Evolutionary conservation across 2,113 vertebrate species (phyloP).

Genomic region (Puntigrus tetrazona): DNA sequence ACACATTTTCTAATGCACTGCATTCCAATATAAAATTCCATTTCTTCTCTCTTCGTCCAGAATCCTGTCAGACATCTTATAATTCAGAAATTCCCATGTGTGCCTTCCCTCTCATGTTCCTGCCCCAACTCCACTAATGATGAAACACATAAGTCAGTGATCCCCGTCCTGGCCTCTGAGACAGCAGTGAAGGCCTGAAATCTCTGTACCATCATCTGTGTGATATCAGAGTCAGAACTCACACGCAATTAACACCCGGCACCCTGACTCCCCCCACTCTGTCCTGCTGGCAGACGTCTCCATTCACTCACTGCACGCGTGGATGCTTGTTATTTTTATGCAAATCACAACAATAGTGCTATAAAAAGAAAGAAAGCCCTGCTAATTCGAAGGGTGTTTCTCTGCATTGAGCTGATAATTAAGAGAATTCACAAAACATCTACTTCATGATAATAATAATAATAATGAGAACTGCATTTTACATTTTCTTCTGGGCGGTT

Average conservation of each 20-base stretch:
- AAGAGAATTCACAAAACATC: constrained; percentile 34
- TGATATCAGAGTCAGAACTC: constrained; percentile 67
- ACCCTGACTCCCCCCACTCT: constrained; percentile 58
- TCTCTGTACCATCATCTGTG: constrained; percentile 51
- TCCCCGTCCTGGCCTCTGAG: background rate
- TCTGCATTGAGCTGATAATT: constrained; percentile 71
- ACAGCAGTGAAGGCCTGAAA: constrained; percentile 19
- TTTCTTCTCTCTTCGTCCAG: background rate
- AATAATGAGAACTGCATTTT: background rate
- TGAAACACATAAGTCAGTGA: constrained; percentile 12
- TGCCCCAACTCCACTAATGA: constrained; percentile 12
- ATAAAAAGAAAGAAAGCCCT: constrained; percentile 48
- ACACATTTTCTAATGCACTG: background rate
- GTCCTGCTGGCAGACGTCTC: constrained; percentile 59
- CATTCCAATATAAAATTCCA: background rate
- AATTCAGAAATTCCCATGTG: constrained; percentile 17
- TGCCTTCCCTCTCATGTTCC: constrained; percentile 20
- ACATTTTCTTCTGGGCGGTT: background rate
- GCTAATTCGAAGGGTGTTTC: constrained; percentile 65
- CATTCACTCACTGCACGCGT: constrained; percentile 62
- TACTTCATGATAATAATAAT: background rate
- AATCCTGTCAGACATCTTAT: constrained; percentile 1
- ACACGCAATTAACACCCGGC: constrained; percentile 73
- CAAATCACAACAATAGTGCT: constrained; percentile 62
- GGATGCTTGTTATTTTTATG: constrained; percentile 74